Percentiles rank a stretch among this genome's conserved stretches.
Evolutionary conservation across 1,140 invertebrate species (phyloP).

Genomic region (Lineus longissimus): DNA sequence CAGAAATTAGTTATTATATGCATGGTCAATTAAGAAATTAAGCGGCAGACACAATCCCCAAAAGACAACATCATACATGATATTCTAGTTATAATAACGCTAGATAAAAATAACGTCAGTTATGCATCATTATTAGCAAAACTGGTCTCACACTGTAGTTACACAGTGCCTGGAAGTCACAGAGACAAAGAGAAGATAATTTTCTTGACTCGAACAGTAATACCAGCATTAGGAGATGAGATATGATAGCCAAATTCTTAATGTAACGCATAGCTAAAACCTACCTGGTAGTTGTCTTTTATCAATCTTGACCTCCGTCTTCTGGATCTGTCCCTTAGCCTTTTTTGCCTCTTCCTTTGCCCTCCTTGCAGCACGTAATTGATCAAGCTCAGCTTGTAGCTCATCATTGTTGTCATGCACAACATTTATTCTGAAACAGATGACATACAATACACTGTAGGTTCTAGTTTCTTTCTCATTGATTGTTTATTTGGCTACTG

Average conservation of each 20-base stretch:
- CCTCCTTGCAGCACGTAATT: constrained; percentile 24
- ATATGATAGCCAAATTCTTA: too few relatives aligned
- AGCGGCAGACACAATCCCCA: neutral
- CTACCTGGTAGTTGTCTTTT: constrained; percentile 31
- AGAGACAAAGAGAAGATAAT: too few relatives aligned
- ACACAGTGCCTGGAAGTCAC: too few relatives aligned
- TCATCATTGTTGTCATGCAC: constrained; percentile 43
- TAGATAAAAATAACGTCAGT: too few relatives aligned
- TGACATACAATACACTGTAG: neutral
- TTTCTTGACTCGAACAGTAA: too few relatives aligned
- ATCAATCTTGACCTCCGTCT: constrained; percentile 43
- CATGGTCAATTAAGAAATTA: neutral
- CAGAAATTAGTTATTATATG: neutral
- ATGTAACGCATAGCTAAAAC: neutral
- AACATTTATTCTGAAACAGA: constrained; percentile 31
- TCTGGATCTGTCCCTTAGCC: constrained; percentile 33
- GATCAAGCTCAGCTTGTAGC: constrained; percentile 33
- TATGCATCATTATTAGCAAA: too few relatives aligned
- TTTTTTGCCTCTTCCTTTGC: constrained; percentile 37
- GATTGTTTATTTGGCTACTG: neutral
- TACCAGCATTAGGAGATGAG: too few relatives aligned
- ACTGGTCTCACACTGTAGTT: too few relatives aligned
- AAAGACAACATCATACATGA: too few relatives aligned
- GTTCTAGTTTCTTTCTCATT: neutral
- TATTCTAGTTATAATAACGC: too few relatives aligned